Evolutionary conservation across 2,888 invertebrate species (phyloP), one percentile per base, ranked within the genome.

Genomic region (Macrosiphum euphorbiae): DNA sequence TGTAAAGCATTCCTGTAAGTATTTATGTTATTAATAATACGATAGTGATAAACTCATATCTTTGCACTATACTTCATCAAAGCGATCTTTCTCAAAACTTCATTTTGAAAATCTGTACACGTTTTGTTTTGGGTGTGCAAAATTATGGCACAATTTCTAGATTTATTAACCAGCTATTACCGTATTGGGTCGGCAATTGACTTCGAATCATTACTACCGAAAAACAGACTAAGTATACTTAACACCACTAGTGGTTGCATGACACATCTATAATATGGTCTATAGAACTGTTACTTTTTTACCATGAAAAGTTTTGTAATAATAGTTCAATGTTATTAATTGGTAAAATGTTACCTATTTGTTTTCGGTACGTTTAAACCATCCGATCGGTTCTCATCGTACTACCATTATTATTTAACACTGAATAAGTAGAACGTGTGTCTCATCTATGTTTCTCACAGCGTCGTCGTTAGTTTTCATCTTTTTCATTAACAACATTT

Each of bases 341-440:
- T 67, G n/a, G 13, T n/a, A n/a, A n/a, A 67, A 67, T 67, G 3
- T 61, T 3, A n/a, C n/a, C n/a, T n/a, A 11, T 61, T 44, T 67
- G 67, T 35, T 78, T 78, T 35, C 35, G 16, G 20, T 78, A 41
- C 35, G n/a, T 16, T 67, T 4, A 67, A 67, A 67, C n/a, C n/a
- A 58, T 41, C 47, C n/a, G 67, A 67, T 50, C 24, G 50, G 28
- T 90, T 90, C 90, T 67, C 61, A n/a, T n/a, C 20, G 1, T 52
- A 26, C 47, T 55, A 41, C n/a, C 16, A 90, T 90, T 47, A 61
- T 67, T 55, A 88, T 88, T 58, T 58, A 89, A 89, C 28, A 24
- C 16, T 35, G 28, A 50, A 47, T 50, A 67, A 90, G 50, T 90
- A 50, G 90, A 50, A 90, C 90, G 90, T 11, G 35, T 58, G 28